Conservation (phyloP, 1,140 invertebrate genomes). For the Drosophila orena region DNA sequence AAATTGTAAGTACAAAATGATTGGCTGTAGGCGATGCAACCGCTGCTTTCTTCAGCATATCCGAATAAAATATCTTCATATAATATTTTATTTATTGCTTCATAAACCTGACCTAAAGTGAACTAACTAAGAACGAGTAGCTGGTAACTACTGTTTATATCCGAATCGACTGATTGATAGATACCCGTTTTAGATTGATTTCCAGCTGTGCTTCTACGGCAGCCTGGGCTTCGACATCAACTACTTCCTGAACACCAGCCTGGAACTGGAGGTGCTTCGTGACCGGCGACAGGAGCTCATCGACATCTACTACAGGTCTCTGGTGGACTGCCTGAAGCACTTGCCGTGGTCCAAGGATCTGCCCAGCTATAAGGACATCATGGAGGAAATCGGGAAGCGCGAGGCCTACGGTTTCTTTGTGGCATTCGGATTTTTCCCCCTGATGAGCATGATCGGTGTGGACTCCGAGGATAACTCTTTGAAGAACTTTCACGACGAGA, state of each 20-base stretch:
- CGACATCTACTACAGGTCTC: slow-evolving; percentile 58
- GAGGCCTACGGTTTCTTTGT: slow-evolving; percentile 82
- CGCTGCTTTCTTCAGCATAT: neutral
- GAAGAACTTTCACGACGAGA: slow-evolving; percentile 75
- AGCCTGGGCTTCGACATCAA: slow-evolving; percentile 82
- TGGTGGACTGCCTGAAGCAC: slow-evolving; percentile 76
- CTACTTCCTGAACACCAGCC: slow-evolving; percentile 79
- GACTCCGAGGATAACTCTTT: slow-evolving; percentile 78
- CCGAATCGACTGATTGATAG: neutral
- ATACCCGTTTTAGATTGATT: slow-evolving; percentile 62
- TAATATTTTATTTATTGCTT: too few species aligned
- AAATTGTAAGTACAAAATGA: slow-evolving; percentile 62
- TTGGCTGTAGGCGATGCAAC: too few species aligned
- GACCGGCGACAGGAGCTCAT: slow-evolving; percentile 79
- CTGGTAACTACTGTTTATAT: too few species aligned
- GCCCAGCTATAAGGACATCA: slow-evolving; percentile 79
- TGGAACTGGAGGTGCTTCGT: slow-evolving; percentile 67
- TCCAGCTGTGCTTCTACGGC: slow-evolving; percentile 77
- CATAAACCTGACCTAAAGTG: too few species aligned
- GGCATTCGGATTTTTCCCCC: slow-evolving; percentile 74
- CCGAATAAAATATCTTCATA: too few species aligned
- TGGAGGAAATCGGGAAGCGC: slow-evolving; percentile 63
- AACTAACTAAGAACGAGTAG: too few species aligned
- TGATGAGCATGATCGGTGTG: slow-evolving; percentile 77
- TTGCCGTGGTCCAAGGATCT: slow-evolving; percentile 78